These are phyloP conservation scores for Cercocebus atys DNA, from an alignment of 2,113 vertebrate genomes.

Conservation along the genomic window DNA sequence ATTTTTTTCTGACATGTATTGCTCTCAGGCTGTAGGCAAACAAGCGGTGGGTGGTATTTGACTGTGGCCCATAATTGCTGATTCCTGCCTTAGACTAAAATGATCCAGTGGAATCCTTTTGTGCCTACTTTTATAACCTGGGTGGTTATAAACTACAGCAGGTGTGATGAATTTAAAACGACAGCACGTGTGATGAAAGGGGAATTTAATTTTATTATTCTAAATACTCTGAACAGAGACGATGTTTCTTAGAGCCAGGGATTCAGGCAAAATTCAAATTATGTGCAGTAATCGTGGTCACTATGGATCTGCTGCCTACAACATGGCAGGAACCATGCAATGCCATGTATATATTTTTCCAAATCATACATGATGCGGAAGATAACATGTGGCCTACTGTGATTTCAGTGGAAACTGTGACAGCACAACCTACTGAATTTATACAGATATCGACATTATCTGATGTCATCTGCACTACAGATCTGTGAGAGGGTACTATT, in stretches of 20 bases:
- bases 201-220: background rate
- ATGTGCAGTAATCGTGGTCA: background rate
- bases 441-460: background rate
- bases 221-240: background rate
- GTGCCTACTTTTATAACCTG: background rate
- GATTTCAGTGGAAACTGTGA: background rate
- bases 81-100: accelerated
- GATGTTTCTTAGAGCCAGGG: background rate
- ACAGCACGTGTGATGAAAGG: background rate
- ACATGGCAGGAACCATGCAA: background rate
- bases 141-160: too few relatives aligned
- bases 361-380: background rate
- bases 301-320: accelerated
- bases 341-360: background rate
- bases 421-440: background rate
- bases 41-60: background rate
- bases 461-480: background rate
- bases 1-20: background rate
- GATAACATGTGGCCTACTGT: background rate
- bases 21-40: background rate
- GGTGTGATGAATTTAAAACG: background rate
- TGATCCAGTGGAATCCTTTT: background rate
- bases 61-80: accelerated
- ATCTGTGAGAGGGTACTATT: background rate
- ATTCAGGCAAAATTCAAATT: too few relatives aligned